phyloP scores from a whole-genome alignment of 2,113 vertebrate species.

The Callospermophilus lateralis region DNA sequence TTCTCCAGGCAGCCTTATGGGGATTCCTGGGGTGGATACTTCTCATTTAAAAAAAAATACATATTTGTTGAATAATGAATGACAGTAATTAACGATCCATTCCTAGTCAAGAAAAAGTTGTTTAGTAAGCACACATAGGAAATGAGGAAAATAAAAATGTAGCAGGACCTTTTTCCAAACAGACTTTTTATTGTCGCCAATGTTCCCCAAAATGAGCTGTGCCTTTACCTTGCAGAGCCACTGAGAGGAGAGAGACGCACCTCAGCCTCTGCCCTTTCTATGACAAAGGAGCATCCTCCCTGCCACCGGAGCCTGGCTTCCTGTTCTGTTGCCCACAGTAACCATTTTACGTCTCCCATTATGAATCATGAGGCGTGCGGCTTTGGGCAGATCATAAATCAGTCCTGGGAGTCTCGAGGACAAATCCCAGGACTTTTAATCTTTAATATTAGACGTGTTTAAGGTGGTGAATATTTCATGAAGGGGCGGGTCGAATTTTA shows the following conservation, averaged over 20 bases:
- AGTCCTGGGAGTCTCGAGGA: slow-evolving; percentile 86
- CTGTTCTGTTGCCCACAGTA: slow-evolving; percentile 77
- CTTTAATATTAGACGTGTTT: slow-evolving; percentile 89
- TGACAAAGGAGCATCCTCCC: neutral
- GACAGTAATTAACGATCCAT: slow-evolving; percentile 87
- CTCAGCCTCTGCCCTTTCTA: neutral
- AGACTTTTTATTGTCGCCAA: slow-evolving; percentile 74
- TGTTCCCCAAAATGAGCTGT: neutral
- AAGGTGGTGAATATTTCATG: slow-evolving; percentile 91
- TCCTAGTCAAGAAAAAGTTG: slow-evolving; percentile 79
- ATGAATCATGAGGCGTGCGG: slow-evolving; percentile 90
- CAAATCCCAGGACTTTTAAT: slow-evolving; percentile 90
- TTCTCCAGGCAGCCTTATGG: slow-evolving; percentile 70
- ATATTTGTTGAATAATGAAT: slow-evolving; percentile 87
- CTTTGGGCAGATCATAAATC: slow-evolving; percentile 93
- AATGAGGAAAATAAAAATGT: slow-evolving; percentile 72
- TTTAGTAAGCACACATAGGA: slow-evolving; percentile 82
- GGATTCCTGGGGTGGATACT: slow-evolving; percentile 57
- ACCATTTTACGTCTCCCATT: slow-evolving; percentile 82
- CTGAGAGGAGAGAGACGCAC: neutral
- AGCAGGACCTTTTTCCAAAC: slow-evolving; percentile 48
- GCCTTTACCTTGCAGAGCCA: neutral
- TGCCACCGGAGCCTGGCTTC: neutral
- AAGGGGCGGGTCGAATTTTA: slow-evolving; percentile 88
- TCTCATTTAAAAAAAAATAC: slow-evolving; percentile 85